phyloP scores from a whole-genome alignment of 2,888 invertebrate genomes.

The Orthosia gracilis region DNA sequence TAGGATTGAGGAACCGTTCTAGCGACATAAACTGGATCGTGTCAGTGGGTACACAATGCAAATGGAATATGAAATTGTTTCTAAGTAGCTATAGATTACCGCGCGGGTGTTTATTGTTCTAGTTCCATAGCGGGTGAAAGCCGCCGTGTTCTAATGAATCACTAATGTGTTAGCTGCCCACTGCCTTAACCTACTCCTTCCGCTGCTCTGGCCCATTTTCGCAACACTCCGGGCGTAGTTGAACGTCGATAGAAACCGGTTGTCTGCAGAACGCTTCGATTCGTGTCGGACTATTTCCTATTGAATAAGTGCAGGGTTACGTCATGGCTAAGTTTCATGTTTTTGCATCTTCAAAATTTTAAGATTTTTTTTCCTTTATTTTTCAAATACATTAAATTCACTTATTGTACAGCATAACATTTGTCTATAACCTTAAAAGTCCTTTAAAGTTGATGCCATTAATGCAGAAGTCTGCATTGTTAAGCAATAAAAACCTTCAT shows the following conservation, averaged over 20 bases:
- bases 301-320: constrained; percentile 41
- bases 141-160: constrained; percentile 79
- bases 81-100: constrained; percentile 62
- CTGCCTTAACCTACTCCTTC: constrained; percentile 79
- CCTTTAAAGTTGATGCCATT: no score
- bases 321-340: constrained; percentile 26
- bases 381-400: no score
- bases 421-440: no score
- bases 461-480: neutral
- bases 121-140: constrained; percentile 81
- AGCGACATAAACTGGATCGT: constrained; percentile 36
- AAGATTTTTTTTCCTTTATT: neutral
- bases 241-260: constrained; percentile 57
- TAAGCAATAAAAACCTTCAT: constrained; percentile 19
- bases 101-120: constrained; percentile 82
- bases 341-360: constrained; percentile 11
- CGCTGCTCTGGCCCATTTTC: constrained; percentile 82
- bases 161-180: constrained; percentile 82
- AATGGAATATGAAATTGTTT: constrained; percentile 64
- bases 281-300: constrained; percentile 41
- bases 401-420: no score
- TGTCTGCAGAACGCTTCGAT: constrained; percentile 41
- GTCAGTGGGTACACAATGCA: constrained; percentile 54
- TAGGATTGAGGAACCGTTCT: constrained; percentile 35
- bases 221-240: constrained; percentile 74